phyloP scores from a whole-genome alignment of 2,888 invertebrate species.

The Electrophaes corylata region DNA sequence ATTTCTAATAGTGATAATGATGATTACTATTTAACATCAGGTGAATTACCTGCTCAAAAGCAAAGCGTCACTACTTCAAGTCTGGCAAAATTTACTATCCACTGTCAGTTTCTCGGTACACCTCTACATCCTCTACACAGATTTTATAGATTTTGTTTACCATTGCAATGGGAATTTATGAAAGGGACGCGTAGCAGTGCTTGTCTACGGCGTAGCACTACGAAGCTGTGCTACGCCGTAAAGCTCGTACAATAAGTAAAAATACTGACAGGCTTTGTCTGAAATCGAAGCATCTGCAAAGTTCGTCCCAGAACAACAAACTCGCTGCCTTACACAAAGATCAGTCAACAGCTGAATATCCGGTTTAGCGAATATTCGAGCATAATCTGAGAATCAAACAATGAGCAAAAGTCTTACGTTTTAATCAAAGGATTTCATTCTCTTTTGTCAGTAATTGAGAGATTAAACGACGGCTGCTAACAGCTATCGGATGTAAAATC shows the following conservation, averaged over 20 bases:
- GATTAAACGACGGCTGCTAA: conserved; percentile 13
- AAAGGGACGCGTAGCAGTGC: not conserved
- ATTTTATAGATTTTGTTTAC: no score
- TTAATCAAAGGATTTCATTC: conserved; percentile 51
- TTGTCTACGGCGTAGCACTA: not conserved
- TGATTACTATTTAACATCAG: no score
- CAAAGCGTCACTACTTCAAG: no score
- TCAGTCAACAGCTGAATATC: conserved; percentile 17
- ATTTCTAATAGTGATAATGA: no score
- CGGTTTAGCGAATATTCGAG: conserved; percentile 16
- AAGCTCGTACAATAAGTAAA: not conserved
- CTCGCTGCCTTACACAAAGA: conserved; percentile 12
- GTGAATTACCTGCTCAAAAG: no score
- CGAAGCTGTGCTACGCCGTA: not conserved
- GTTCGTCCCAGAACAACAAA: conserved; percentile 15
- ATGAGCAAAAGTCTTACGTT: conserved; percentile 45
- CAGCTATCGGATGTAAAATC: conserved; percentile 10
- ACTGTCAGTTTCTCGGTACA: no score
- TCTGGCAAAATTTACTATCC: no score
- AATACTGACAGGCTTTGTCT: not conserved
- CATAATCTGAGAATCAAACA: conserved; percentile 51
- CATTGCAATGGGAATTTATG: no score
- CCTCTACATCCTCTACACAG: no score
- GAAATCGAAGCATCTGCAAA: not conserved
- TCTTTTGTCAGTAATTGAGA: conserved; percentile 41